A percentile compares a stretch with the other conserved stretches of the same genome.
These are phyloP conservation scores for Pristionchus arcanus DNA, from an alignment of 2,888 invertebrate species.

Conservation along the genomic window DNA sequence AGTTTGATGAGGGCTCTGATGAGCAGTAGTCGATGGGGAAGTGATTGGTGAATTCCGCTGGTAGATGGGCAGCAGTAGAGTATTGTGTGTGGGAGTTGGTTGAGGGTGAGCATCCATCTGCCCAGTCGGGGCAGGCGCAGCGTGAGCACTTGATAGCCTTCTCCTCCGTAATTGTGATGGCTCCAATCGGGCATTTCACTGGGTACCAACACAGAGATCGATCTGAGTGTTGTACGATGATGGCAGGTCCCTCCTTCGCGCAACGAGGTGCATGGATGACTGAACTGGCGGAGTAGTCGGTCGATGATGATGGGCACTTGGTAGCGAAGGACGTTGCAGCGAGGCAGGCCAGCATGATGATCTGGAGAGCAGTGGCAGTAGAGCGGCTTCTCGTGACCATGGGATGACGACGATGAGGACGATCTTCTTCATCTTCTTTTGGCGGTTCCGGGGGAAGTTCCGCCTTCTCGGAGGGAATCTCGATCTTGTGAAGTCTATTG, in stretches of 20 bases:
- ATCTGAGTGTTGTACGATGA: background rate
- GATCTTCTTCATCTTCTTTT: background rate
- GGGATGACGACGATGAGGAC: background rate
- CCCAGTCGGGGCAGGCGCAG: conserved; percentile 34
- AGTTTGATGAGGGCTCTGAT: background rate
- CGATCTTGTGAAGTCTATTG: conserved; percentile 49
- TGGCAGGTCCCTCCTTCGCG: background rate
- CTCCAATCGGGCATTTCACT: conserved; percentile 43
- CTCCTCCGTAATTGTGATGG: background rate
- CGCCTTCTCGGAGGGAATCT: conserved; percentile 41
- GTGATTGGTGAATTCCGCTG: background rate
- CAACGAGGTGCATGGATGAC: conserved; percentile 31
- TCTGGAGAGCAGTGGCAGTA: background rate
- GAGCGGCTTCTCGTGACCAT: background rate
- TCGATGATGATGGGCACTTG: background rate
- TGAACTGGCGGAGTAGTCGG: background rate
- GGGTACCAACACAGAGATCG: conserved; percentile 44
- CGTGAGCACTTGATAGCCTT: background rate
- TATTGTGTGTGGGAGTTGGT: background rate
- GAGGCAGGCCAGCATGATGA: background rate
- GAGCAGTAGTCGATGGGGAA: conserved; percentile 13
- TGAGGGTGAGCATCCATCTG: conserved; percentile 26
- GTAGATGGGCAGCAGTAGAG: background rate
- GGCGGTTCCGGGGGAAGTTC: background rate
- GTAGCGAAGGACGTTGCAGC: background rate